Evolutionary conservation across 2,113 vertebrate genomes (phyloP), one percentile per base, ranked within the genome.

Genomic region (Paracyprichromis sp.): DNA sequence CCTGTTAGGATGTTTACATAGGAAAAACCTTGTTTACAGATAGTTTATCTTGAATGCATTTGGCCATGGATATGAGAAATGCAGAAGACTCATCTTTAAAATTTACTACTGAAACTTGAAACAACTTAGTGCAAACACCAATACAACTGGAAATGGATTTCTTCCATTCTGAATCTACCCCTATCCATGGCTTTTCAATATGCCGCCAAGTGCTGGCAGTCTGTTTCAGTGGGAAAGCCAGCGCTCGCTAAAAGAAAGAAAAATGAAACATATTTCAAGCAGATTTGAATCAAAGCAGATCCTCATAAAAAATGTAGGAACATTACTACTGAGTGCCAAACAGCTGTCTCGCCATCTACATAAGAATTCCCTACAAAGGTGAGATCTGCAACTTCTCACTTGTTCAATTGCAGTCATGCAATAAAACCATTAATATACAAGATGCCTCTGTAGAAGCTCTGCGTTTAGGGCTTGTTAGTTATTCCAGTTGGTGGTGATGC

Each of bases 271-370:
- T 6, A 63, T 36, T 19, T 34, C 9, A 10, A 34, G 29, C 5
- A 34, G 3, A 61, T 61, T 10, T 61, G 29, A 17, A 34, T 61
- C 16, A 17, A 17, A 61, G 29, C 59, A 61, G 31, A 34, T 34
- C 29, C 29, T 63, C 31, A 7, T 29, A 0, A 66, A 34, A 36
- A 0, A 9, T 9, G 8, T 9, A 61, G 16, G 3, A 34, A 34
- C 14, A 63, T 34, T 63, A 0, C 29, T 63, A 63, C 16, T 29
- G 24, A 29, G 56, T 29, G 12, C 24, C 1, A 59, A 59, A 59
- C 56, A 29, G 4, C 4, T 29, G 13, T 4, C 56, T 59, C 7
- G 5, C 5, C 5, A 19, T 63, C 29, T 63, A 63, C 59, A 19
- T 63, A 17, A 34, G 17, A 63, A 63, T 63, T 36, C 31, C 29